Conservation (phyloP, 2,888 invertebrate genomes). For the Dendrolimus pini region DNA sequence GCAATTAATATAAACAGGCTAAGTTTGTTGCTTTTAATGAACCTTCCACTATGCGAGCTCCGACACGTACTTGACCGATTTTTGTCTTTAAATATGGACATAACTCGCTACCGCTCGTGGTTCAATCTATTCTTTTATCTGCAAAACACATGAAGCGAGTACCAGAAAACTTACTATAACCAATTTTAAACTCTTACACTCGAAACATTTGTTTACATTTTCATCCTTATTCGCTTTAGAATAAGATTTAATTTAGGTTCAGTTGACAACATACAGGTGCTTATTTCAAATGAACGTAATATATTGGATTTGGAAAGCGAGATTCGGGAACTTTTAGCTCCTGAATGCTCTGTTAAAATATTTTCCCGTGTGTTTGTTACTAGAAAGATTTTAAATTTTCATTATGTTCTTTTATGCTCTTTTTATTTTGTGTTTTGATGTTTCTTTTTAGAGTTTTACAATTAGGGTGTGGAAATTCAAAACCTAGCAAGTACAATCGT, state of each 20-base stretch:
- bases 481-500: too few species aligned
- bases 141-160: conserved; percentile 8
- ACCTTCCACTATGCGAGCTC: too few species aligned
- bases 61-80: too few species aligned
- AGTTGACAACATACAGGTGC: background rate
- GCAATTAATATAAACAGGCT: too few species aligned
- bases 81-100: too few species aligned
- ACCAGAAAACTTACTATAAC: conserved; percentile 43
- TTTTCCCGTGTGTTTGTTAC: background rate
- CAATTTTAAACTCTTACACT: conserved; percentile 42
- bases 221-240: background rate
- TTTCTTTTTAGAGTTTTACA: too few species aligned
- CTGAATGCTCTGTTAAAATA: background rate
- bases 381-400: background rate
- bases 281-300: background rate
- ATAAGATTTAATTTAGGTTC: background rate
- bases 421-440: background rate
- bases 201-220: background rate
- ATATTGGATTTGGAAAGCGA: background rate
- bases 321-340: background rate
- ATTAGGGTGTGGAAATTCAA: too few species aligned
- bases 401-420: background rate
- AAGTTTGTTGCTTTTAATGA: too few species aligned
- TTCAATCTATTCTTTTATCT: background rate
- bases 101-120: background rate